Evolutionary conservation across 2,797 vertebrate genomes (phyloP).

Genomic region (Takifugu rubripes): DNA sequence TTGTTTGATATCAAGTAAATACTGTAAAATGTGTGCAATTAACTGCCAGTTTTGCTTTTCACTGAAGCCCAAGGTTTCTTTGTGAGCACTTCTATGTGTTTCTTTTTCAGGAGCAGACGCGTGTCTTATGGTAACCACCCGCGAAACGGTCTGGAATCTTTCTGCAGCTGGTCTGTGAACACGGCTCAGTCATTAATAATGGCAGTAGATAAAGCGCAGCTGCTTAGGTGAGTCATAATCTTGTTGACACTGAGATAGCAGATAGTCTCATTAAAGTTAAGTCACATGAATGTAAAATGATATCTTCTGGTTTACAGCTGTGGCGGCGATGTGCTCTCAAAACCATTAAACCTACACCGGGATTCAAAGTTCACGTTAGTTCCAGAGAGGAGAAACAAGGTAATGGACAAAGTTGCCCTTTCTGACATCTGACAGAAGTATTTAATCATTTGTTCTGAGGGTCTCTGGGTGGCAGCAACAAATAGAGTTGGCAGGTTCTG

Average conservation of each 20-base stretch:
- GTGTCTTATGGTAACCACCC: conserved; percentile 3
- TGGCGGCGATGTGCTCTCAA: conserved; percentile 28
- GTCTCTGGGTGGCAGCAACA: no score
- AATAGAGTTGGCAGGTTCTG: no score
- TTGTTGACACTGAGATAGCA: conserved; percentile 34
- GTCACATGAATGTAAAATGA: conserved; percentile 47
- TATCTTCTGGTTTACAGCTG: conserved; percentile 44
- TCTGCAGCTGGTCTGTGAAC: conserved; percentile 46
- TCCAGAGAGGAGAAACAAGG: conserved; percentile 23
- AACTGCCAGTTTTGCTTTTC: background rate
- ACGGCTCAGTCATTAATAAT: conserved; percentile 38
- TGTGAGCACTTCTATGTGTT: background rate
- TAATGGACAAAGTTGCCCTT: no score
- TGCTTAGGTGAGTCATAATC: conserved; percentile 54
- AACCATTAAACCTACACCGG: conserved; percentile 42
- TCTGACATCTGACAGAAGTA: no score
- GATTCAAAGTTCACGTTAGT: conserved; percentile 41
- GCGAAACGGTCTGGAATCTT: conserved; percentile 11
- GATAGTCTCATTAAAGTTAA: conserved; percentile 44
- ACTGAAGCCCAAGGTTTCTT: background rate
- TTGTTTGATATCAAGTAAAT: background rate
- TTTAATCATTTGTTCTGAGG: no score
- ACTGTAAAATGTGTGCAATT: no score
- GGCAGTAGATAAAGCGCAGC: conserved; percentile 50
- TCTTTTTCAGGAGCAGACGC: background rate